A percentile compares a stretch with the other conserved stretches of the same genome.
phyloP scores from a whole-genome alignment of 2,797 vertebrate genomes.

The Poecilia wingei region DNA sequence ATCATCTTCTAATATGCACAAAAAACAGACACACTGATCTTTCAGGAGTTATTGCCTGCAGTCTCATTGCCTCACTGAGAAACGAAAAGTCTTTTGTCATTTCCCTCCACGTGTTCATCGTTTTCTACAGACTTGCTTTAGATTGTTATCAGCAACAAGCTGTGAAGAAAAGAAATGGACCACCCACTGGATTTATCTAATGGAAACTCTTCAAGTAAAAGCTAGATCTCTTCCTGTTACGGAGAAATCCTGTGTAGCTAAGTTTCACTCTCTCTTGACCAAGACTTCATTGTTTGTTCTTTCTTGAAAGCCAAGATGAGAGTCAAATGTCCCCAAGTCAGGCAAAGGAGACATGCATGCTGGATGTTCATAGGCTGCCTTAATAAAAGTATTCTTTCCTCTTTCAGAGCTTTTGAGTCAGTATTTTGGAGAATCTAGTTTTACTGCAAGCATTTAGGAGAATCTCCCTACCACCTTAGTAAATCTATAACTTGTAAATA shows the following conservation, averaged over 20 bases:
- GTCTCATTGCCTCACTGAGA: conserved; percentile 34
- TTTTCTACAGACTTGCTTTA: conserved; percentile 36
- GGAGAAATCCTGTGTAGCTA: conserved; percentile 41
- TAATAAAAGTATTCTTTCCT: background rate
- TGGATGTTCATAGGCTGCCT: conserved; percentile 41
- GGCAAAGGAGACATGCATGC: background rate
- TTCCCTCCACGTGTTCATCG: conserved; percentile 59
- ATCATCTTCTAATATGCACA: conserved; percentile 25
- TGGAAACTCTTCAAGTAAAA: conserved; percentile 17
- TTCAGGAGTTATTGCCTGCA: conserved; percentile 29
- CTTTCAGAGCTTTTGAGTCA: background rate
- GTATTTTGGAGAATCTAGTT: background rate
- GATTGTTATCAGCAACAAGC: conserved; percentile 53
- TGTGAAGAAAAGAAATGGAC: conserved; percentile 47
- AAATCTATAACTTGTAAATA: background rate
- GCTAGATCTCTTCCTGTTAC: conserved; percentile 39
- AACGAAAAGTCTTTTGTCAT: conserved; percentile 48
- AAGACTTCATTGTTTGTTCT: conserved; percentile 48
- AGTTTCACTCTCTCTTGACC: conserved; percentile 51
- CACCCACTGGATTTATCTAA: conserved; percentile 53
- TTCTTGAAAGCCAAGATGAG: conserved; percentile 56
- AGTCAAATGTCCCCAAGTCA: conserved; percentile 19
- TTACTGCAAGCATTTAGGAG: background rate
- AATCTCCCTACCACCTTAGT: background rate
- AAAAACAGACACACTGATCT: conserved; percentile 36